Evolutionary conservation across 2,888 invertebrate genomes (phyloP).

Genomic region (Listrodromus nycthemerus): DNA sequence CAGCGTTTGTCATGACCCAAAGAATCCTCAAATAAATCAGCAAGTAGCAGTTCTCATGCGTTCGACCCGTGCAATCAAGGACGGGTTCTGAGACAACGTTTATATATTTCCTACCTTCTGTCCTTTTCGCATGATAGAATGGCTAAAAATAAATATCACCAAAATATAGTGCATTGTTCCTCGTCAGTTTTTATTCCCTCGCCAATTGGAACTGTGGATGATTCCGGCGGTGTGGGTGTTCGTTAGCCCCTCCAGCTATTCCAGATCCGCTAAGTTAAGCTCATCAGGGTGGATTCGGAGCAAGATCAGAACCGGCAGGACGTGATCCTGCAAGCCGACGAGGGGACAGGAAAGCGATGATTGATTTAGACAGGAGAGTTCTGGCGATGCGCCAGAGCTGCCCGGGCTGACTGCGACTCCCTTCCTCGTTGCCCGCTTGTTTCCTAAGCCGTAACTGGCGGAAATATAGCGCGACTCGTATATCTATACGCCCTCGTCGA

Average conservation of each 20-base stretch:
- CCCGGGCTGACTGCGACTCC: constrained; percentile 38
- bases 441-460: constrained; percentile 27
- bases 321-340: constrained; percentile 66
- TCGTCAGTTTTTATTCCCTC: constrained; percentile 25
- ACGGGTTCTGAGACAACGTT: neutral
- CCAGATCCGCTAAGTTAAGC: constrained; percentile 67
- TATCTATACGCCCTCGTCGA: constrained; percentile 32
- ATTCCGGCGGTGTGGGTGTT: constrained; percentile 46
- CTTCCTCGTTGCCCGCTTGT: constrained; percentile 8
- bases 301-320: constrained; percentile 63
- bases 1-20: no score
- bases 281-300: constrained; percentile 68
- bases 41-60: no score
- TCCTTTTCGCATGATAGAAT: neutral
- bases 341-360: constrained; percentile 65
- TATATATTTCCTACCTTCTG: neutral
- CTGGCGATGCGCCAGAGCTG: constrained; percentile 69
- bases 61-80: no score
- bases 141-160: constrained; percentile 32
- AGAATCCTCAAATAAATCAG: no score
- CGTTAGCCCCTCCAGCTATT: constrained; percentile 62
- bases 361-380: constrained; percentile 72
- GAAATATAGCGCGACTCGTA: constrained; percentile 17
- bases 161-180: constrained; percentile 13
- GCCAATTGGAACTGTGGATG: neutral